Evolutionary conservation across 2,113 vertebrate genomes (phyloP).

Genomic region (Epinephelus moara): DNA sequence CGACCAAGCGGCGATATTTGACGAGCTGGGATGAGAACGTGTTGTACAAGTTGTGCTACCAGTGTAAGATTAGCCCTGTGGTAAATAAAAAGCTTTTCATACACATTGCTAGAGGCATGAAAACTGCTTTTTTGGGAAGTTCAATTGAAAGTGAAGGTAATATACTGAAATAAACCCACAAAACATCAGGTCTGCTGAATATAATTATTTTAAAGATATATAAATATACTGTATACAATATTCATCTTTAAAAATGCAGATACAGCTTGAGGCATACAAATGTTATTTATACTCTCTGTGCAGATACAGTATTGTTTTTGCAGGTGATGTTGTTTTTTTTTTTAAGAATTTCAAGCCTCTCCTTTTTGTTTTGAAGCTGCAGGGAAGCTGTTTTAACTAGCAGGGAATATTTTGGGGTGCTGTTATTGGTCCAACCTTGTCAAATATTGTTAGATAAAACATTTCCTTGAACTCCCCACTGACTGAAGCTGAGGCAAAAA

Average conservation of each 20-base stretch:
- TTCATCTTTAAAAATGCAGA: neutral
- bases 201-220: neutral
- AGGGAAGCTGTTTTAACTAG: neutral
- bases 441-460: conserved; percentile 17
- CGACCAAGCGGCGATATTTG: no score
- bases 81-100: neutral
- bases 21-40: no score
- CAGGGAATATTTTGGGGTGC: conserved; percentile 18
- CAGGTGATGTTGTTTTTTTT: conserved; percentile 1
- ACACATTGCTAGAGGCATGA: no score
- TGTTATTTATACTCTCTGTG: neutral
- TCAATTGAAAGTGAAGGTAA: neutral
- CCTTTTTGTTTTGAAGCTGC: conserved; percentile 12
- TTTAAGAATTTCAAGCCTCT: conserved; percentile 7
- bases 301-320: neutral
- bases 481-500: conserved; percentile 30
- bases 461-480: conserved; percentile 2
- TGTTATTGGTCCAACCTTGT: conserved; percentile 42
- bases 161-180: neutral
- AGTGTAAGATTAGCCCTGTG: neutral
- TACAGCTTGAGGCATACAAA: neutral
- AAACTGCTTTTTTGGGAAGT: no score
- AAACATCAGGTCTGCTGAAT: neutral
- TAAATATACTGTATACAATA: no score
- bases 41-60: neutral